Evolutionary conservation across 2,888 invertebrate genomes (phyloP), one percentile per base, ranked within the genome.

Genomic region (Malthinus seriepunctatus): DNA sequence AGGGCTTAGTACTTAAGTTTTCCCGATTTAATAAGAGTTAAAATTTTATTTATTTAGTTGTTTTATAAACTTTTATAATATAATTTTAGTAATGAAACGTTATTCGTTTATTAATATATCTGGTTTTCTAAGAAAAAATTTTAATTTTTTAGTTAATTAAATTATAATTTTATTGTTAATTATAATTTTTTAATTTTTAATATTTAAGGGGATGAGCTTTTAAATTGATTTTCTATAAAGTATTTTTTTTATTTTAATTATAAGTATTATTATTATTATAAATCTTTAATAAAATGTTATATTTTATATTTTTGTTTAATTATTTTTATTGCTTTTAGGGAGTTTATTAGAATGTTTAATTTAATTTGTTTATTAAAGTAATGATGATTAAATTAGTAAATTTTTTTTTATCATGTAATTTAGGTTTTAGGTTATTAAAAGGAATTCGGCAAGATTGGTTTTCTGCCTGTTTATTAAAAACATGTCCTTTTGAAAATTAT

Each of bases 401-500:
- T 63, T 52, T 60, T 56, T 63, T 47, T 70, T 79, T 76, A 72
- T 68, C 68, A 67, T 69, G 8, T 7, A 37, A 67, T 68, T 62
- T 68, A 47, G 0, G 32, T 61, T 58, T 51, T 55, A 72, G 63
- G 51, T 82, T 80, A 79, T 72, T 71, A 66, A 79, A 83, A 86
- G 81, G 81, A 87, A 87, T 80, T 86, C 80, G 83, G 83, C 86
- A 86, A 86, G n/a, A 82, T 72, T 66, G 78, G 74, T 85, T 77
- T 84, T 83, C 83, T 33, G 84, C 83, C 83, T 88, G 87, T 88
- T 88, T 88, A 89, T 79, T 85, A 88, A 88, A 88, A 88, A 88
- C 87, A 87, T 88, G 83, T 83, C 84, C 83, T 87, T 83, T 83
- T 81, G 84, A 67, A 65, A 68, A 78, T 79, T 79, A 83, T 87